Base-by-base conservation (phyloP, 2,888 invertebrate genomes). In the Sphaerophoria taeniata region DNA sequence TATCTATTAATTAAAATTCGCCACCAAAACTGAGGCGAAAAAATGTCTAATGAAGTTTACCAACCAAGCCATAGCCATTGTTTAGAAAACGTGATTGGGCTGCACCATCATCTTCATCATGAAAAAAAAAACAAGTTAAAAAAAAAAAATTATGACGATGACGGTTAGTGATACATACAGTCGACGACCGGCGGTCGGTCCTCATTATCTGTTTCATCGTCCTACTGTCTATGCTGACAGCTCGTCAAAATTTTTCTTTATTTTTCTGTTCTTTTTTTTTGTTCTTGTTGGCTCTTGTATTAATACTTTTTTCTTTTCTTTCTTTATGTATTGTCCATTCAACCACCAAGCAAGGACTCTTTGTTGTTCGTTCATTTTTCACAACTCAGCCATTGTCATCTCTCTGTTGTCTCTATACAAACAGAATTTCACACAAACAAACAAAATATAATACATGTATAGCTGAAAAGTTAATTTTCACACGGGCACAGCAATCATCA, bases 391-490 rank as follows among this genome's bases (percentile, higher is more conserved):
- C 69, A 47, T 53, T 60, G 45, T 51, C 69, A 69, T 60, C 65
- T 60, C 65, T 63, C 16, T 61, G 45, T 67, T 67, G 51, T 72
- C 76, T 63, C 33, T 67, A 47, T 74, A 70, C 58, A 70, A 34
- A 49, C 55, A 76, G 45, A 7, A 58, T 53, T 43, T 11, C 12
- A 43, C 11, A 39, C 39, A 39, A 9, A 39, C 43, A 3, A 47
- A 14, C 34, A 12, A 14, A 34, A 3, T 5, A 16, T 7, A 65
- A 45, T 60, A 71, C 16, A 11, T 70, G 36, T 60, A 71, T 65
- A 84, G 80, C 69, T 72, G 70, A 85, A 85, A 85, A 85, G 85
- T 85, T 85, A 85, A 85, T 81, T 85, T 85, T 81, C 80, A 85
- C 85, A 85, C 85, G 85, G 80, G 69, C 72, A 61, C 76, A 76